Evolutionary conservation across 2,888 invertebrate genomes (phyloP).

Genomic region (Platypus cylindrus): DNA sequence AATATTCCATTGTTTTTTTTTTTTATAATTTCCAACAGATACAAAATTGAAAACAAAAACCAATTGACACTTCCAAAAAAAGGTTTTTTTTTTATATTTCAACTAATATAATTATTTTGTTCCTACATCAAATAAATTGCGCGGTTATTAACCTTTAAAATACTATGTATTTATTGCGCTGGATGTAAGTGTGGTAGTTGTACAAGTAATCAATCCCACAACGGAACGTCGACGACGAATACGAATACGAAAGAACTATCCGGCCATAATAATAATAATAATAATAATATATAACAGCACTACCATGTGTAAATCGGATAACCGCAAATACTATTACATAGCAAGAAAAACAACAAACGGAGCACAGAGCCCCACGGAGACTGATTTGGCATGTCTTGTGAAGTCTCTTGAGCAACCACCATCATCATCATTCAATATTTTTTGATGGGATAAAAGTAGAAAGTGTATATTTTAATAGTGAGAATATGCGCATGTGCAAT

Average conservation of each 20-base stretch:
- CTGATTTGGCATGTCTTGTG: slow-evolving; percentile 19
- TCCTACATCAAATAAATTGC: slow-evolving; percentile 4
- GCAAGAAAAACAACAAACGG: slow-evolving; percentile 13
- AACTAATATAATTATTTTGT: too few species aligned
- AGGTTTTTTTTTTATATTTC: too few species aligned
- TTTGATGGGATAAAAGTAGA: slow-evolving; percentile 24
- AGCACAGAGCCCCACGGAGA: slow-evolving; percentile 29
- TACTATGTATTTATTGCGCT: too few species aligned
- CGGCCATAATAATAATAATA: too few species aligned
- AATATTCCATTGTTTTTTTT: slow-evolving; percentile 27
- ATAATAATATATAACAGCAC: too few species aligned
- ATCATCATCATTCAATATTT: slow-evolving; percentile 16
- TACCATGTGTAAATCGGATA: too few species aligned
- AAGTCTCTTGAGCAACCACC: slow-evolving; percentile 20
- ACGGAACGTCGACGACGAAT: too few species aligned
- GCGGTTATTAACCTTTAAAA: slow-evolving; percentile 15
- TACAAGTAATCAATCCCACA: too few species aligned
- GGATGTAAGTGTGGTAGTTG: too few species aligned
- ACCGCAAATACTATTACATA: too few species aligned
- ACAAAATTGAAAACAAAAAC: slow-evolving; percentile 2
- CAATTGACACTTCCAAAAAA: not conserved
- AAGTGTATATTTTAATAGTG: slow-evolving; percentile 32
- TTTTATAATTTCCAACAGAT: not conserved
- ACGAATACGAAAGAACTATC: too few species aligned
- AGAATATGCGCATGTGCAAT: slow-evolving; percentile 13